Conservation (phyloP, 2,888 invertebrate species). For the Acrobasis repandana region DNA sequence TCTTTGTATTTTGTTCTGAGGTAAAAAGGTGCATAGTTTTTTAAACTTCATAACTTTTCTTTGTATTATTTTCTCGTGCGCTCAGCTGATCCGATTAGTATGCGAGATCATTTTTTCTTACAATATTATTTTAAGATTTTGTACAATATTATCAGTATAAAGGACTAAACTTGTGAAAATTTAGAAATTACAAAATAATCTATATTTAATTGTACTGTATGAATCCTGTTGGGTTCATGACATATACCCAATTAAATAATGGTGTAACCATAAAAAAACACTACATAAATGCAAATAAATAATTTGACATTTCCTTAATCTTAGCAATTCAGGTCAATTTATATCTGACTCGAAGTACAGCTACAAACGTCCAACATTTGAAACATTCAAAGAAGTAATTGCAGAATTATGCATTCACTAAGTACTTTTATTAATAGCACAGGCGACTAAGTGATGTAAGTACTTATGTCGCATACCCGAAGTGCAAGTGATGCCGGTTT, state of each 20-base stretch:
- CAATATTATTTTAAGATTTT: too few species aligned
- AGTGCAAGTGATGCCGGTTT: constrained; percentile 29
- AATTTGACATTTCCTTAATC: background rate
- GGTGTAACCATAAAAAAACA: too few species aligned
- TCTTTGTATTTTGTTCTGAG: too few species aligned
- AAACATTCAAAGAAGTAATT: constrained; percentile 6
- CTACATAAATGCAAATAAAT: too few species aligned
- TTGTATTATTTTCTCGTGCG: too few species aligned
- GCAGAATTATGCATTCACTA: background rate
- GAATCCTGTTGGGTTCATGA: background rate
- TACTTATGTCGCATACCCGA: constrained; percentile 29
- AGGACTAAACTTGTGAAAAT: background rate
- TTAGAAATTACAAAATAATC: too few species aligned
- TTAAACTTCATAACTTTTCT: too few species aligned
- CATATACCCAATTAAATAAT: background rate
- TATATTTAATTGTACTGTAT: too few species aligned
- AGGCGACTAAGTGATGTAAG: constrained; percentile 33
- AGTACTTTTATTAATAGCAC: constrained; percentile 24
- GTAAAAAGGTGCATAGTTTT: too few species aligned
- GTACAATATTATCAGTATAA: background rate
- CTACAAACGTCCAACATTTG: background rate
- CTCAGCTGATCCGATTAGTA: too few species aligned
- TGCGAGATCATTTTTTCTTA: too few species aligned
- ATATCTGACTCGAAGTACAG: background rate
- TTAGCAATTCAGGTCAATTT: background rate